Evolutionary conservation across 2,797 vertebrate genomes (phyloP), one percentile per base, ranked within the genome.

Genomic region (Hippoglossus hippoglossus): DNA sequence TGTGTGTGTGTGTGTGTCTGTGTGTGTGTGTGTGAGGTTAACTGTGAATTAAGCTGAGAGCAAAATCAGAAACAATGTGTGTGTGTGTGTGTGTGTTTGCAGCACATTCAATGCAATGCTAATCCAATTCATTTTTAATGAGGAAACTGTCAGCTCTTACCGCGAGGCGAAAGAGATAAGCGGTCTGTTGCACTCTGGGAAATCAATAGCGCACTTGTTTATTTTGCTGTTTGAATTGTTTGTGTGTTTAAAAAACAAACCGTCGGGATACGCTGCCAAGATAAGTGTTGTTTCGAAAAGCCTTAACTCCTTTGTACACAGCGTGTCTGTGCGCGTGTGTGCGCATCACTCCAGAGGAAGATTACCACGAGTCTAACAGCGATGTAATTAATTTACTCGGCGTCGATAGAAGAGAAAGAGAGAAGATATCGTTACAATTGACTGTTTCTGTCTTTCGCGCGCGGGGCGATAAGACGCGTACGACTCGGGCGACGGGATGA

Each of bases 141-240:
- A 96, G 95, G 94, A 95, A 92, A 88, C 92, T 94, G 95, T 91
- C 94, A 93, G 94, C 91, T 92, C 91, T 94, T 85, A 94, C 89
- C 62, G 83, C 92, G 86, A 94, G 93, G 94, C 92, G 87, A 92
- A 92, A 90, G 82, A 92, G 94, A 95, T 92, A 94, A 94, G 93
- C 92, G 92, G 90, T 91, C 93, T 90, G 93, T 89, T 95, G 94
- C 94, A 94, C 94, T 96, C 93, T 90, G 93, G 94, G 95, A 96
- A 95, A 93, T 94, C 94, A 95, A 93, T 94, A 92, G 85, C 84
- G 63, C 93, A 92, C 94, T 95, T 95, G 94, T 95, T 96, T 96
- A 95, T 96, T 96, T 96, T 96, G 95, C 95, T 94, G 94, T 96
- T 94, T 92, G 94, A 95, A 96, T 95, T 95, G 95, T 96, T 95